A percentile compares a stretch with the other conserved stretches of the same genome.
Conservation (phyloP, 2,888 invertebrate species). For the Lasioglossum pauxillum region DNA sequence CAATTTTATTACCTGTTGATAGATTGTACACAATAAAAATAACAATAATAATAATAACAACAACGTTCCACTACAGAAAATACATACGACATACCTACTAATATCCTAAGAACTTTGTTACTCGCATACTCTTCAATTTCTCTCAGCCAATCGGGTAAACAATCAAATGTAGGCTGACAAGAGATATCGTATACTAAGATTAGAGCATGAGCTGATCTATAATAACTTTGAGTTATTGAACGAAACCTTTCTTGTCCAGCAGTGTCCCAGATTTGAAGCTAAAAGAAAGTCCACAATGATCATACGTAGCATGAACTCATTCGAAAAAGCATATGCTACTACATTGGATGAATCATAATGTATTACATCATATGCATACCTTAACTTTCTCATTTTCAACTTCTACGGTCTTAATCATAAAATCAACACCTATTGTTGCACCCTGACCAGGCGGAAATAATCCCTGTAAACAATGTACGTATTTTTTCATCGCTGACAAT, state of each 20-base stretch:
- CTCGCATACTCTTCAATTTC: constrained; percentile 99
- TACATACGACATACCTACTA: constrained; percentile 90
- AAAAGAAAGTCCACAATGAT: constrained; percentile 71
- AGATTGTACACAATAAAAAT: neutral
- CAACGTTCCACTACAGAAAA: neutral
- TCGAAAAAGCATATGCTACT: constrained; percentile 23
- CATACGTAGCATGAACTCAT: constrained; percentile 8
- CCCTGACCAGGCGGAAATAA: constrained; percentile 99
- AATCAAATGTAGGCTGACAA: constrained; percentile 98
- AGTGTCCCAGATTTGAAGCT: constrained; percentile 99
- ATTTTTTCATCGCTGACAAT: constrained; percentile 12
- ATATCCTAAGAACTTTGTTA: constrained; percentile 95
- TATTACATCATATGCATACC: constrained; percentile 84
- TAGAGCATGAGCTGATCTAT: constrained; percentile 98
- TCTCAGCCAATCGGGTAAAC: constrained; percentile 97
- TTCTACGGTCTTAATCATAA: constrained; percentile 99
- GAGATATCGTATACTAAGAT: constrained; percentile 99
- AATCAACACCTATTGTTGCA: constrained; percentile 99
- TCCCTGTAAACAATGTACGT: constrained; percentile 86
- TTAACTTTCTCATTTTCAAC: constrained; percentile 98
- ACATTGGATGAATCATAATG: constrained; percentile 51
- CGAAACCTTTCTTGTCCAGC: constrained; percentile 98
- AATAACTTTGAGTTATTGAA: constrained; percentile 99
- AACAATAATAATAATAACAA: neutral
- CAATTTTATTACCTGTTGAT: constrained; percentile 95